Conservation (phyloP, 2,797 vertebrate species). For the Helostoma temminkii region DNA sequence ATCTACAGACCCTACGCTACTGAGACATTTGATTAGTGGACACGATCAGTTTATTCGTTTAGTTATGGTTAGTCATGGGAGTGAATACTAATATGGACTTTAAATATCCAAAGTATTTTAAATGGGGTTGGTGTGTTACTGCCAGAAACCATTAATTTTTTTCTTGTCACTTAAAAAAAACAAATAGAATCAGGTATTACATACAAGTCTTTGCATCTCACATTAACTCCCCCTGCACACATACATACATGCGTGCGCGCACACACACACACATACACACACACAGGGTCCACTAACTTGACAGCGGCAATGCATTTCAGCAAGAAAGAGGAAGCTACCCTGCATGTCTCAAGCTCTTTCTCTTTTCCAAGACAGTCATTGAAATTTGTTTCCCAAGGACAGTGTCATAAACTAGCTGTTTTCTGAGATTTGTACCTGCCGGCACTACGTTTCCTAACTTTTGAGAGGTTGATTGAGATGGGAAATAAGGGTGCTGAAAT, state of each 20-base stretch:
- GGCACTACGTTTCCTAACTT: conserved; percentile 87
- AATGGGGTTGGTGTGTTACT: background rate
- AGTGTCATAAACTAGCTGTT: conserved; percentile 96
- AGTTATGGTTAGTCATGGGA: too few relatives aligned
- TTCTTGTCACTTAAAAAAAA: background rate
- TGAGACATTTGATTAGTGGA: conserved; percentile 15
- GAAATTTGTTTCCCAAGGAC: conserved; percentile 96
- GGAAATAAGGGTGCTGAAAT: conserved; percentile 20
- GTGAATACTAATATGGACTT: too few relatives aligned
- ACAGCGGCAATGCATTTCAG: conserved; percentile 48
- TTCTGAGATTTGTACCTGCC: conserved; percentile 92
- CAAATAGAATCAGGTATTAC: background rate
- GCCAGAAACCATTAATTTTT: too few relatives aligned
- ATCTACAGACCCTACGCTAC: too few relatives aligned
- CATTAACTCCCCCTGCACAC: conserved; percentile 6
- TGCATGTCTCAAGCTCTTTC: conserved; percentile 28
- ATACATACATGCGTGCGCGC: too few relatives aligned
- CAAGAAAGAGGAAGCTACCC: conserved; percentile 47
- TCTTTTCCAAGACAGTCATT: conserved; percentile 92
- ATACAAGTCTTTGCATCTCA: conserved; percentile 18
- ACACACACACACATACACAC: background rate
- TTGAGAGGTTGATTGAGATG: conserved; percentile 75
- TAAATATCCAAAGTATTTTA: conserved; percentile 1
- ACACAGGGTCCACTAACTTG: conserved; percentile 17
- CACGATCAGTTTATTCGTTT: too few relatives aligned